phyloP scores from a whole-genome alignment of 2,113 vertebrate species.

The Pygoscelis adeliae region DNA sequence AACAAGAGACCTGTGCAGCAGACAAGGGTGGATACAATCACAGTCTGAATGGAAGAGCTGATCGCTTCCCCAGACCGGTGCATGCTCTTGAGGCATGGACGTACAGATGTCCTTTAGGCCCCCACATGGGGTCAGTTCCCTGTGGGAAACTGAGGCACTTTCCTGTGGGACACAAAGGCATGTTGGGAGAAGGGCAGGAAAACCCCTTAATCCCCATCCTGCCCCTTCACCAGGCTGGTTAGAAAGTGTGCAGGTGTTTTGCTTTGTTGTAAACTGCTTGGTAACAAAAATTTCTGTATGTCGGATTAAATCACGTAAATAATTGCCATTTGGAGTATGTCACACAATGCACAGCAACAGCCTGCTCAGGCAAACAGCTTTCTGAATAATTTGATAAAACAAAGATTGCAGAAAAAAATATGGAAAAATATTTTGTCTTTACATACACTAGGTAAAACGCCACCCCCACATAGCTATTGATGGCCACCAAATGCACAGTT shows the following conservation, averaged over 20 bases:
- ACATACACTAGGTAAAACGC: neutral
- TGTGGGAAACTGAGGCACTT: neutral
- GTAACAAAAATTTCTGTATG: neutral
- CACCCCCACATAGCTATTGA: neutral
- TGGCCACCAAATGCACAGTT: neutral
- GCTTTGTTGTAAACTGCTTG: neutral
- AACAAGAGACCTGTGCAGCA: neutral
- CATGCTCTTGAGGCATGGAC: fast-evolving
- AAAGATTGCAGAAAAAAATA: neutral
- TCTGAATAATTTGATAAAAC: neutral
- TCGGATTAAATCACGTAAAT: neutral
- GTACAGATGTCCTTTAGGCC: neutral
- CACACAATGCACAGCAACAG: neutral
- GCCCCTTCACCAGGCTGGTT: neutral
- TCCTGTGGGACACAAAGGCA: neutral
- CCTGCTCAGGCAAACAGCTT: neutral
- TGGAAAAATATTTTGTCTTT: neutral
- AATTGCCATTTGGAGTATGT: neutral
- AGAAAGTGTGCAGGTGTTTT: neutral
- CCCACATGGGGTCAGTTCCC: fast-evolving
- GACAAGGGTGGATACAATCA: fast-evolving
- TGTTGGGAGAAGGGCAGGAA: neutral
- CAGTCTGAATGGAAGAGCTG: neutral
- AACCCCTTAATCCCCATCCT: neutral
- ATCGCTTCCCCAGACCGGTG: neutral